Conservation (phyloP, 23 tunicate genomes). For the Styela clava region DNA sequence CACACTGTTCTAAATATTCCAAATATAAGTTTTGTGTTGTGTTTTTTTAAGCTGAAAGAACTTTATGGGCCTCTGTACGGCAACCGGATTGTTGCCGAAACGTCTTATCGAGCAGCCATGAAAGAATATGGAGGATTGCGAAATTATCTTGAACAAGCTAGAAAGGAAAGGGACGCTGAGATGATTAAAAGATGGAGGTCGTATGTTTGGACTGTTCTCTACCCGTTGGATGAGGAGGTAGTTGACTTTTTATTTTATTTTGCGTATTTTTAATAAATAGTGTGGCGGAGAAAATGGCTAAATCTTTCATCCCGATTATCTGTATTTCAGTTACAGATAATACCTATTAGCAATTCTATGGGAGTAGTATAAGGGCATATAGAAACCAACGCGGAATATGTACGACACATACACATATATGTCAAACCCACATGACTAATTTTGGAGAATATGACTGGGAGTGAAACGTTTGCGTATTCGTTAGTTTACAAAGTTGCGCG, state of each 20-base stretch:
- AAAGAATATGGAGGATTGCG: slow-evolving; percentile 40
- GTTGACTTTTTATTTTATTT: too few relatives aligned
- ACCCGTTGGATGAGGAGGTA: slow-evolving; percentile 72
- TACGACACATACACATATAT: too few relatives aligned
- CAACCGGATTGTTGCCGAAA: slow-evolving; percentile 62
- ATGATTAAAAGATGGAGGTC: slow-evolving; percentile 71
- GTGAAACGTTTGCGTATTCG: too few relatives aligned
- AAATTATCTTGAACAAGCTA: slow-evolving; percentile 53
- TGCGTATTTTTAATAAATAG: too few relatives aligned
- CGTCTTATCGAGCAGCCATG: slow-evolving; percentile 58
- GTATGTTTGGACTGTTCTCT: slow-evolving; percentile 38
- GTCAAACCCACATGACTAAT: too few relatives aligned
- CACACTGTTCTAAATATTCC: too few relatives aligned
- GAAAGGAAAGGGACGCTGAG: slow-evolving; percentile 45
- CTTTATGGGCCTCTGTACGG: slow-evolving; percentile 89
- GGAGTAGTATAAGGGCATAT: background rate
- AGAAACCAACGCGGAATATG: too few relatives aligned
- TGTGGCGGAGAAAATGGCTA: too few relatives aligned
- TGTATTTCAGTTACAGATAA: background rate
- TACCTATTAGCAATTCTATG: background rate
- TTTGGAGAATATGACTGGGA: too few relatives aligned
- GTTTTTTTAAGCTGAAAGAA: slow-evolving; percentile 65
- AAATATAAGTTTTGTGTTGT: too few relatives aligned
- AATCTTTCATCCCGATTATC: too few relatives aligned
- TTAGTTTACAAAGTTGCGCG: too few relatives aligned